Percentiles rank a stretch among this genome's conserved stretches.
Evolutionary conservation across 1,140 invertebrate species (phyloP).

Genomic region (Drosophila funebris): DNA sequence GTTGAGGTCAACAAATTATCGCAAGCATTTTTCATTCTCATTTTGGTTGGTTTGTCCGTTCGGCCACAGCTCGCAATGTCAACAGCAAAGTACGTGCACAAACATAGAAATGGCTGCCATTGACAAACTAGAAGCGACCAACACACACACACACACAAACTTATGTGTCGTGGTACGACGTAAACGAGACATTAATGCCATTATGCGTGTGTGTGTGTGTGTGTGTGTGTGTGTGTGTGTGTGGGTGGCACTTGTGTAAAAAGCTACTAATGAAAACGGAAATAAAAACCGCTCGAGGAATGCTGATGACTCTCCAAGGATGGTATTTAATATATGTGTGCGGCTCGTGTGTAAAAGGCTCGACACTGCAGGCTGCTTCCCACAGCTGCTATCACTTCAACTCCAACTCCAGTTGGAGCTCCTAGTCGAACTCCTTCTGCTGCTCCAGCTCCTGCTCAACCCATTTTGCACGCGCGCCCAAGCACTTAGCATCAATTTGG

Average conservation of each 20-base stretch:
- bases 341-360: conserved; percentile 67
- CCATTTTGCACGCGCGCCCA: conserved; percentile 77
- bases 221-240: conserved; percentile 40
- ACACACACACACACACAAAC: conserved; percentile 27
- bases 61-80: conserved; percentile 66
- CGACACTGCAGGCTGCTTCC: conserved; percentile 39
- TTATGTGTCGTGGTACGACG: conserved; percentile 48
- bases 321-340: conserved; percentile 76
- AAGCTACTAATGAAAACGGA: conserved; percentile 82
- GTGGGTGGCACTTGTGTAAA: conserved; percentile 75
- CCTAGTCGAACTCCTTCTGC: conserved; percentile 3
- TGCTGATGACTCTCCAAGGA: conserved; percentile 83
- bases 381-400: background rate
- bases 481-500: conserved; percentile 82
- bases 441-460: conserved; percentile 42
- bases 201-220: conserved; percentile 50
- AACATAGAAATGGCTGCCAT: conserved; percentile 82
- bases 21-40: conserved; percentile 66
- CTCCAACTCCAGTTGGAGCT: conserved; percentile 3
- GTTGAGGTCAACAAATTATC: conserved; percentile 80
- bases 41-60: conserved; percentile 40
- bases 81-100: conserved; percentile 80
- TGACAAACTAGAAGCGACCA: conserved; percentile 55
- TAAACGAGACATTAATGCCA: conserved; percentile 81
- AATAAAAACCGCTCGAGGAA: conserved; percentile 81